Conservation (phyloP, 2,113 vertebrate species). For the Hippocampus comes region DNA sequence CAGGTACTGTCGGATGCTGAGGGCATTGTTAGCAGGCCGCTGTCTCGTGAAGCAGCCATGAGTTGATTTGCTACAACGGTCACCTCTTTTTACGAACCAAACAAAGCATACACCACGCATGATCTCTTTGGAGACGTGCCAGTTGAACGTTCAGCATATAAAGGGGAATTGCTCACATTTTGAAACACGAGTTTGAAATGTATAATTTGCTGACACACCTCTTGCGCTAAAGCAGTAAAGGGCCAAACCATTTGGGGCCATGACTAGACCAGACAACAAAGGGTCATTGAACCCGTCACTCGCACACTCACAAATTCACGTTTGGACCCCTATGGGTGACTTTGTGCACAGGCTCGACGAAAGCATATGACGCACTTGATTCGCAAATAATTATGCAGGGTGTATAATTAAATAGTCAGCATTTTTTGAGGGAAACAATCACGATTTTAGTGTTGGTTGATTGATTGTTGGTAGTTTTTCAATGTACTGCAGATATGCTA, state of each 20-base stretch:
- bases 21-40: neutral
- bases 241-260: too few species aligned
- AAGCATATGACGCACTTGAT: neutral
- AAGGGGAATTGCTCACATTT: too few species aligned
- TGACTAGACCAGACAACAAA: neutral
- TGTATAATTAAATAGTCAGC: neutral
- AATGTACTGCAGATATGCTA: too few species aligned
- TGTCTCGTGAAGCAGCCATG: neutral
- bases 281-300: neutral
- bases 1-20: neutral
- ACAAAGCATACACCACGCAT: too few species aligned
- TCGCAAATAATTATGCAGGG: neutral
- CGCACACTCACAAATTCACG: conserved; percentile 6
- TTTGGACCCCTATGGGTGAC: conserved; percentile 30
- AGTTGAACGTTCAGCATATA: too few species aligned
- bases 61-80: neutral
- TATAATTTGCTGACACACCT: too few species aligned
- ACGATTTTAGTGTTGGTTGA: neutral
- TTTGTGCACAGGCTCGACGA: conserved; percentile 3
- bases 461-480: neutral
- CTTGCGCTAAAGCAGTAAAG: too few species aligned
- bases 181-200: too few species aligned
- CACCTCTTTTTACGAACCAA: too few species aligned
- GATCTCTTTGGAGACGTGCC: too few species aligned
- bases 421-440: too few species aligned